Base-by-base conservation (phyloP, 2,797 vertebrate genomes). In the Centroberyx gerrardi region DNA sequence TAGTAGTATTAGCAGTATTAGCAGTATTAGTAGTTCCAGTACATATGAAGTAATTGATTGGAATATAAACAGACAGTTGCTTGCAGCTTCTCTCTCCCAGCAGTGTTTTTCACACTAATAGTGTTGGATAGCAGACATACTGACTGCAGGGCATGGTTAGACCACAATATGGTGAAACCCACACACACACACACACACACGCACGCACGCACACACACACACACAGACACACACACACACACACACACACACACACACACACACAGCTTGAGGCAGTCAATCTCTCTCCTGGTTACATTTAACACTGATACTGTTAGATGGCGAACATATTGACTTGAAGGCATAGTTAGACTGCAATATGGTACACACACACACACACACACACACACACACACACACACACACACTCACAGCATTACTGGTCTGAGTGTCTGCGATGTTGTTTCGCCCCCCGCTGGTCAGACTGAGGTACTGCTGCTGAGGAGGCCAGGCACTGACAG, bases 281-380 rank as follows among this genome's bases (percentile, higher is more conserved):
- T 2, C 40, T 6, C 6, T 33, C 3, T 33, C n/a, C 29, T 14
- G 74, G 52, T 53, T 10, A 12, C 53, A 29, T 29, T 60, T 82
- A 64, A 87, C 76, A 54, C 80, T 82, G 27, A 87, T 83, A 1
- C 18, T 76, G 72, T 68, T 36, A 38, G 83, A 87, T 71, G 59
- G 74, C 54, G 12, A 73, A 64, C 82, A 54, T 75, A 70, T 62
- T 78, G 71, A 48, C 76, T 80, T 14, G 5, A 38, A 70, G 80
- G 71, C 48, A 28, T 8, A 22, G 22, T 62, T 52, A 29, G 10
- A 56, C 12, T 13, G 22, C 22, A 22, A 22, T 22, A 22, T 22
- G 22, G 22, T 22, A 64, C 36, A 53, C 49, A 56, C 36, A 54
- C 15, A 48, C 46, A 48, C 46, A 48, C 46, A 48, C 10, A 48